Conservation (phyloP, 2,888 invertebrate genomes). For the Dichetophora obliterata region DNA sequence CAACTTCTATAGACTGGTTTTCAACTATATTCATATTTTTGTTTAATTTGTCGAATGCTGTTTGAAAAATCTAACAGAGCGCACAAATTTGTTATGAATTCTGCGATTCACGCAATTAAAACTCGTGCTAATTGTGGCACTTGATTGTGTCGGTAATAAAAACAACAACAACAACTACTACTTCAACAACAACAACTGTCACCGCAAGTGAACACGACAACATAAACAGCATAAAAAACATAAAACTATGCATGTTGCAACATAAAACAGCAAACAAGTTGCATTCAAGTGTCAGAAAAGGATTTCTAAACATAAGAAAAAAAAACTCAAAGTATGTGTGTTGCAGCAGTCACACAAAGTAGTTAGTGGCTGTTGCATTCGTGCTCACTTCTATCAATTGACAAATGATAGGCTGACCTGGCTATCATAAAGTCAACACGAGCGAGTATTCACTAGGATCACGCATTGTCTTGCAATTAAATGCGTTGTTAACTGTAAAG, state of each 20-base stretch:
- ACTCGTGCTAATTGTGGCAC: conserved; percentile 7
- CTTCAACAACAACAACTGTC: background rate
- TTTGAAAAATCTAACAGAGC: background rate
- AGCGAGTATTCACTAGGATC: background rate
- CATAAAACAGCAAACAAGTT: background rate
- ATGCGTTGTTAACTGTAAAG: too few species aligned
- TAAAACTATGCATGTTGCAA: background rate
- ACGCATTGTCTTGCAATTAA: background rate
- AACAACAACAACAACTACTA: background rate
- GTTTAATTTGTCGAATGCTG: background rate
- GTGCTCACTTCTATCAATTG: conserved; percentile 12
- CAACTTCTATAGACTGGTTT: too few species aligned
- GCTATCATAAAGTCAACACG: background rate
- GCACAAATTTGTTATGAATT: background rate
- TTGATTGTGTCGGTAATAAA: background rate
- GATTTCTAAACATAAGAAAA: background rate
- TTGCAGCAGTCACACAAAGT: background rate
- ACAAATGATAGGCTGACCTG: conserved; percentile 23
- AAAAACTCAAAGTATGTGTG: background rate
- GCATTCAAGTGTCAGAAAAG: conserved; percentile 21
- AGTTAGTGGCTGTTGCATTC: background rate
- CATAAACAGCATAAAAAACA: background rate
- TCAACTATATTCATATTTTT: background rate
- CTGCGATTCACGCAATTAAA: background rate
- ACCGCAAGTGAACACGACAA: background rate